phyloP scores from a whole-genome alignment of 2,797 vertebrate species.

The Pristis pectinata region DNA sequence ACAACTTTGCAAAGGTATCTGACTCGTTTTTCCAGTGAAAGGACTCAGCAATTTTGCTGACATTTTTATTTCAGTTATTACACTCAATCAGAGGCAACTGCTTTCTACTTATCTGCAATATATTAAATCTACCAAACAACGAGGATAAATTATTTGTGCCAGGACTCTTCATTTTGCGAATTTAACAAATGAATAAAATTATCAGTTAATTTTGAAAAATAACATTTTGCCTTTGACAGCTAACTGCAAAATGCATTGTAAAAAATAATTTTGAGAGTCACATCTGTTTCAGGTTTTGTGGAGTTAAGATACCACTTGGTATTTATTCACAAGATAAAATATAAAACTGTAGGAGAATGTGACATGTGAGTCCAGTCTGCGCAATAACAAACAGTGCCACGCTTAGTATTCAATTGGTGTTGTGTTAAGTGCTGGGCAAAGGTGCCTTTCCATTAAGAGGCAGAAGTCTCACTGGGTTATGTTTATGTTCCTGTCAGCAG shows the following conservation, averaged over 20 bases:
- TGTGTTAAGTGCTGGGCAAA: not conserved
- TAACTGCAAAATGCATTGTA: not conserved
- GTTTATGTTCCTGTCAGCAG: not conserved
- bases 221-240: not conserved
- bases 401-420: not conserved
- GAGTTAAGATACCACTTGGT: not conserved
- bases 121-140: not conserved
- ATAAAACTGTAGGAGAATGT: not conserved
- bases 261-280: not conserved
- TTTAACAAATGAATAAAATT: conserved; percentile 4
- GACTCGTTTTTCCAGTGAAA: not conserved
- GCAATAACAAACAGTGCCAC: not conserved
- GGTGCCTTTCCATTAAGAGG: not conserved
- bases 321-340: not conserved
- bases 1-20: not conserved
- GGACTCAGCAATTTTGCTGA: not conserved
- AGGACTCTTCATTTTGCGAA: not conserved
- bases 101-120: not conserved
- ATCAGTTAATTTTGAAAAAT: not conserved
- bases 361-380: not conserved
- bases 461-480: not conserved
- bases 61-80: conserved; percentile 12
- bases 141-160: not conserved
- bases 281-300: not conserved
- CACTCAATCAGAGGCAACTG: not conserved